Evolutionary conservation across 1,140 invertebrate species (phyloP).

Genomic region (Drosophila tropicalis): DNA sequence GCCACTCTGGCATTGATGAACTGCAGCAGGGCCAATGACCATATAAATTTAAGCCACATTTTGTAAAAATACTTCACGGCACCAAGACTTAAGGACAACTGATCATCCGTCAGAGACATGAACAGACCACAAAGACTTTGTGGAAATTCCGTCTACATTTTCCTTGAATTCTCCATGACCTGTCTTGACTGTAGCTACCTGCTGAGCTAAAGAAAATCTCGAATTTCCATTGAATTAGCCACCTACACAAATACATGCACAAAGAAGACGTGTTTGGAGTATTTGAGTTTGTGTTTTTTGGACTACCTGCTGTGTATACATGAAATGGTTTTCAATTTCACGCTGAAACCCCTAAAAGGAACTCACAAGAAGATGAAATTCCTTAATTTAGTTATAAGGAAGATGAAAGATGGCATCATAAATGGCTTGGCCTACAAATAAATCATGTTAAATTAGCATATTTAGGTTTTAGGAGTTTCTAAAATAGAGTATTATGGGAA

Average conservation of each 20-base stretch:
- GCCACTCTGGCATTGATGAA: conserved; percentile 37
- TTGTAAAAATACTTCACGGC: conserved; percentile 42
- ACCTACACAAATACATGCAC: conserved; percentile 28
- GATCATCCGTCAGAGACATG: not conserved
- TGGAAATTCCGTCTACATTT: conserved; percentile 28
- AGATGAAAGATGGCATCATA: not conserved
- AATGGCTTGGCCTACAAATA: not conserved
- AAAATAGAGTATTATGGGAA: too few species aligned
- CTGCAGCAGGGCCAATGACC: conserved; percentile 49
- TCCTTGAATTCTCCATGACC: conserved; percentile 43
- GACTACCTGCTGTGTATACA: conserved; percentile 49
- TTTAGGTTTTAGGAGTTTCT: too few species aligned
- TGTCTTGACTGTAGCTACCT: conserved; percentile 47
- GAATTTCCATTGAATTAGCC: conserved; percentile 60
- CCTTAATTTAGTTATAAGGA: not conserved
- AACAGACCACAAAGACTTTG: conserved; percentile 25
- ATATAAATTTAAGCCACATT: conserved; percentile 30
- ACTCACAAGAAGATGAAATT: conserved; percentile 2
- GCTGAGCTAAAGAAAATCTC: conserved; percentile 58
- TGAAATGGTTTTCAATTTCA: conserved; percentile 44
- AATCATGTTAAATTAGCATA: not conserved
- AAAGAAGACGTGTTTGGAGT: conserved; percentile 19
- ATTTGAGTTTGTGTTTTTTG: conserved; percentile 12
- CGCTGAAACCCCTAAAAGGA: conserved; percentile 5
- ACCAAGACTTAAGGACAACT: conserved; percentile 62